Percentiles rank a stretch among this genome's conserved stretches.
phyloP scores from a whole-genome alignment of 2,888 invertebrate species.

The Drosophila glabriapex region DNA sequence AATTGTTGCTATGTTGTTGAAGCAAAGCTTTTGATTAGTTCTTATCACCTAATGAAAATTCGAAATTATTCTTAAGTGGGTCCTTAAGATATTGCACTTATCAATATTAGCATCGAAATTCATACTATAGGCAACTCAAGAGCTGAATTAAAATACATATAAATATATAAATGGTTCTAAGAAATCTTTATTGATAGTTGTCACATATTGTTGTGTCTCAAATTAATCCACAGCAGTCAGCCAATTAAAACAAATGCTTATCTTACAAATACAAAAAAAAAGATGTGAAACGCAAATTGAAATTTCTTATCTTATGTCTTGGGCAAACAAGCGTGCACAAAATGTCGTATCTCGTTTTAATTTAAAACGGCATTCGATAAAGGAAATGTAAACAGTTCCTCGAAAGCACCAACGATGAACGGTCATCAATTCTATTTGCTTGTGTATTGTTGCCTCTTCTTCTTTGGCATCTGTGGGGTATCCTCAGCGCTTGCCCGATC shows the following conservation, averaged over 20 bases:
- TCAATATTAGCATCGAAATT: neutral
- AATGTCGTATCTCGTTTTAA: conserved; percentile 48
- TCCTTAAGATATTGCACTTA: conserved; percentile 6
- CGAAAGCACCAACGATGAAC: conserved; percentile 51
- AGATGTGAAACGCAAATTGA: conserved; percentile 49
- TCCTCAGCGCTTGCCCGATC: conserved; percentile 47
- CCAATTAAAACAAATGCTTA: conserved; percentile 58
- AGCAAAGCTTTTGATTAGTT: neutral
- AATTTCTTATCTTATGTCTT: conserved; percentile 57
- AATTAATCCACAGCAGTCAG: conserved; percentile 40
- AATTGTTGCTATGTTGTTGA: neutral
- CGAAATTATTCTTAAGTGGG: neutral
- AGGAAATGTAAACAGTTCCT: conserved; percentile 70
- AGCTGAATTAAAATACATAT: neutral
- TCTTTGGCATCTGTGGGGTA: conserved; percentile 38
- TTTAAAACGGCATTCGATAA: conserved; percentile 65
- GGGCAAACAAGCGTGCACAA: conserved; percentile 9
- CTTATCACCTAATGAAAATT: conserved; percentile 1
- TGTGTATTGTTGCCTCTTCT: conserved; percentile 17
- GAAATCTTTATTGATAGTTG: neutral
- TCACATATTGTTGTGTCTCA: conserved; percentile 4
- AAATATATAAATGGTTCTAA: neutral
- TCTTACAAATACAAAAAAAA: conserved; percentile 42
- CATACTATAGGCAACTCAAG: conserved; percentile 2
- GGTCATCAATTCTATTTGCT: conserved; percentile 38